Percentiles rank a stretch among this genome's conserved stretches.
These are phyloP conservation scores for Ellobius talpinus DNA, from an alignment of 2,113 vertebrate genomes.

Conservation along the genomic window DNA sequence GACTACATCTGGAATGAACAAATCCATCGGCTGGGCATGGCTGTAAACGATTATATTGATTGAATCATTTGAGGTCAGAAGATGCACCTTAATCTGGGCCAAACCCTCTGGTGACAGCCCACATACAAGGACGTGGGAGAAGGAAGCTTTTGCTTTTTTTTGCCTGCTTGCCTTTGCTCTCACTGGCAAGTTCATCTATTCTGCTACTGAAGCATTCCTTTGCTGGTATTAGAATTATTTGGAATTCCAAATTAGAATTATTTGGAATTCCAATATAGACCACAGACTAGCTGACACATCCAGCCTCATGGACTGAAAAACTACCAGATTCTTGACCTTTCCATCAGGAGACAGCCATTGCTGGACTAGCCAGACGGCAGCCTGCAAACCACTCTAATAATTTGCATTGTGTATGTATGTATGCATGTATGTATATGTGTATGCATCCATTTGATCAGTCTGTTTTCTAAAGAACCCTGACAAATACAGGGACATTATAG, in stretches of 20 bases:
- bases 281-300: neutral
- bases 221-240: neutral
- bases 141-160: neutral
- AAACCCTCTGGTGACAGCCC: neutral
- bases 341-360: neutral
- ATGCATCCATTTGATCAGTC: neutral
- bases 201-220: neutral
- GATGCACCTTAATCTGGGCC: neutral
- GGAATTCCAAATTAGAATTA: neutral
- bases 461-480: neutral
- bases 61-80: neutral
- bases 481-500: neutral
- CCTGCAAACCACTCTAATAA: neutral
- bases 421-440: neutral
- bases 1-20: neutral
- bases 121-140: neutral
- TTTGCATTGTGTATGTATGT: too few relatives aligned
- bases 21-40: neutral
- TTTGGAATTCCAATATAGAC: neutral
- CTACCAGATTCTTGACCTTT: neutral
- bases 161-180: neutral
- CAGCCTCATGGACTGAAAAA: neutral
- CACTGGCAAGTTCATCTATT: neutral
- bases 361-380: neutral
- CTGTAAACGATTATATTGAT: neutral